phyloP scores from a whole-genome alignment of 2,113 vertebrate species.

The Procavia capensis region DNA sequence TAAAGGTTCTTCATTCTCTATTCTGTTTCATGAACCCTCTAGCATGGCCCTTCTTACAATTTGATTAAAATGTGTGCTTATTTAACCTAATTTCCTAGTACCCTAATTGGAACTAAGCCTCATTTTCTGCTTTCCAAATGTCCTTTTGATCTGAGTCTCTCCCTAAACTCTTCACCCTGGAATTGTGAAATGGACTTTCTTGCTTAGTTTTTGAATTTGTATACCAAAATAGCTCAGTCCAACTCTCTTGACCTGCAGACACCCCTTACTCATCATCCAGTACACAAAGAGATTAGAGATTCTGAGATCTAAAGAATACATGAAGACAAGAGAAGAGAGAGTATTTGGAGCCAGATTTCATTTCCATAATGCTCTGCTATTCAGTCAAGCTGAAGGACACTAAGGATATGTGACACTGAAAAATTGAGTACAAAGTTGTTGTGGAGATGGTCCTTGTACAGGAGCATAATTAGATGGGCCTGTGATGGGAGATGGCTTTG shows the following conservation, averaged over 20 bases:
- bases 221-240: not conserved
- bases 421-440: not conserved
- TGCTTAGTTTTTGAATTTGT: not conserved
- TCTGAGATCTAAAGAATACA: not conserved
- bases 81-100: not conserved
- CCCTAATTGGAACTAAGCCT: not conserved
- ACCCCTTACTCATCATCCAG: not conserved
- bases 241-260: not conserved
- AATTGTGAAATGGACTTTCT: not conserved
- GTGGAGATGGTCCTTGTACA: not conserved
- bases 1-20: not conserved
- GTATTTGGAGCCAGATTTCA: not conserved
- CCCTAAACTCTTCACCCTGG: not conserved
- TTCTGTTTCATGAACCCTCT: not conserved
- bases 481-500: not conserved
- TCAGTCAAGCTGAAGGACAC: not conserved
- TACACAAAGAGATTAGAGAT: not conserved
- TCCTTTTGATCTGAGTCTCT: not conserved
- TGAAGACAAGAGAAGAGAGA: not conserved
- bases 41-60: not conserved
- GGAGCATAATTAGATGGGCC: not conserved
- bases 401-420: not conserved
- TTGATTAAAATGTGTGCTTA: not conserved
- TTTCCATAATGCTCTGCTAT: not conserved
- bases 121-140: not conserved